phyloP scores from a whole-genome alignment of 2,888 invertebrate genomes.

The Acrocera orbiculus region DNA sequence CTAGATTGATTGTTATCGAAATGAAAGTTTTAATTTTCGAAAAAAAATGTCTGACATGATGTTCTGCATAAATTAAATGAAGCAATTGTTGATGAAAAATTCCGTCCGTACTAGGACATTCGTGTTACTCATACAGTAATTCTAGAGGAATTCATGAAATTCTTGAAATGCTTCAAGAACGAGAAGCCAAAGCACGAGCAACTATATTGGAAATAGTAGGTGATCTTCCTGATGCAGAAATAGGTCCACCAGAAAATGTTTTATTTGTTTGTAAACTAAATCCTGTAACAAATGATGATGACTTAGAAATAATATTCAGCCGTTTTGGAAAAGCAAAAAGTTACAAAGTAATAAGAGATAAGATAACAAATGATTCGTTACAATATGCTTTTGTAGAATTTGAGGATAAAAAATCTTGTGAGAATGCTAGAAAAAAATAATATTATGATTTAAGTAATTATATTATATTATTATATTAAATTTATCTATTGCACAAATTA shows the following conservation, averaged over 20 bases:
- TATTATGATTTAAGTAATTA: too few relatives aligned
- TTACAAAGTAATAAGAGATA: conserved; percentile 92
- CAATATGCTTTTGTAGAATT: conserved; percentile 99
- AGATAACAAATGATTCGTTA: conserved; percentile 79
- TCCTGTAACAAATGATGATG: conserved; percentile 94
- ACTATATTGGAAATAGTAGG: conserved; percentile 97
- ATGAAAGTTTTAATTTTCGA: too few relatives aligned
- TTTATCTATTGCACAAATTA: too few relatives aligned
- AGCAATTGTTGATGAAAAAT: conserved; percentile 74
- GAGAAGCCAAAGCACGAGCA: conserved; percentile 90
- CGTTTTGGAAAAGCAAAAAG: conserved; percentile 85
- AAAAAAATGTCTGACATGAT: too few relatives aligned
- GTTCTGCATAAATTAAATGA: conserved; percentile 81
- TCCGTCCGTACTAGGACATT: conserved; percentile 87
- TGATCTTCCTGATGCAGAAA: conserved; percentile 91
- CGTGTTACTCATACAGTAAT: conserved; percentile 93
- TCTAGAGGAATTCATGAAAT: conserved; percentile 87
- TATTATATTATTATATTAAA: too few relatives aligned
- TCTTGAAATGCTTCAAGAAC: conserved; percentile 69
- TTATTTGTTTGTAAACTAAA: conserved; percentile 98
- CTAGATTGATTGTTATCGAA: too few relatives aligned
- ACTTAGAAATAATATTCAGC: conserved; percentile 93
- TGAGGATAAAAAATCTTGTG: conserved; percentile 78
- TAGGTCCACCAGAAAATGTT: conserved; percentile 97
- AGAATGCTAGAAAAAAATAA: too few relatives aligned